Conservation (phyloP, 2,113 vertebrate genomes). For the Antechinus flavipes region DNA sequence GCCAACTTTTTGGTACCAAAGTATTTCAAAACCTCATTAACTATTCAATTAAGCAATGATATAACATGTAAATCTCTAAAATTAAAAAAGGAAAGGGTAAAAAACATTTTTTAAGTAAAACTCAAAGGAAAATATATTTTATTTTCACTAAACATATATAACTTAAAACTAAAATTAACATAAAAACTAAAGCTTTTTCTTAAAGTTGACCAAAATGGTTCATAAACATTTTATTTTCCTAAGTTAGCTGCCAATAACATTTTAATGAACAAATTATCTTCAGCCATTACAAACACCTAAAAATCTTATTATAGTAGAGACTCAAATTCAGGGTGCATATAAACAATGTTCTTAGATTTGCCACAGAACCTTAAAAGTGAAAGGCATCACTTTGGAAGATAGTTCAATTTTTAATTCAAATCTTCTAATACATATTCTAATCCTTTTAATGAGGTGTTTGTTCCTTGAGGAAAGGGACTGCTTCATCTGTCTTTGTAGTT, state of each 20-base stretch:
- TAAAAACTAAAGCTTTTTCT: neutral
- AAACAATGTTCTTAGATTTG: neutral
- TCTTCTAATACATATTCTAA: neutral
- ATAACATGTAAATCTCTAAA: neutral
- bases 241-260: constrained; percentile 17
- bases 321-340: neutral
- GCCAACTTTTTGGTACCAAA: constrained; percentile 7
- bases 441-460: neutral
- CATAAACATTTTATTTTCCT: neutral
- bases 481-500: neutral
- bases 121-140: neutral
- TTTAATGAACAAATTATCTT: constrained; percentile 14
- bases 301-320: constrained; percentile 46
- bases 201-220: neutral
- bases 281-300: constrained; percentile 17
- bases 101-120: constrained; percentile 36
- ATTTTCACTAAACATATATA: neutral
- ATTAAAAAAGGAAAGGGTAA: neutral
- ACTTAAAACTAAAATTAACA: neutral
- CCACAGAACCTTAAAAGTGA: neutral
- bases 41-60: neutral
- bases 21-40: neutral
- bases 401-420: neutral
- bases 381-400: neutral
- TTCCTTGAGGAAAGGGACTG: neutral